phyloP scores from a whole-genome alignment of 2,888 invertebrate species.

The Epinotia demarniana region DNA sequence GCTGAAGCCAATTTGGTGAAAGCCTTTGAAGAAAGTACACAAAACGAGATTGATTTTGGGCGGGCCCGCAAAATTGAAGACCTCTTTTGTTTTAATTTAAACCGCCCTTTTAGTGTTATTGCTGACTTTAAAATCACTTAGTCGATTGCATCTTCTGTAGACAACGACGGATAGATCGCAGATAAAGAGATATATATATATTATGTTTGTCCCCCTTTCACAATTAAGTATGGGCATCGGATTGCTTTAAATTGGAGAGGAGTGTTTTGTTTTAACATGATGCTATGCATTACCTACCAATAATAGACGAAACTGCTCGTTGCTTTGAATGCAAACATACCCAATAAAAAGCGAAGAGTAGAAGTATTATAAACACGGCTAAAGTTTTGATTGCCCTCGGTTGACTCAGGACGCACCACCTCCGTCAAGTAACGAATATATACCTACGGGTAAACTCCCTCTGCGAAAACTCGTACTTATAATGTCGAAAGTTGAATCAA shows the following conservation, averaged over 20 bases:
- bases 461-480: slow-evolving; percentile 6
- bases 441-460: neutral
- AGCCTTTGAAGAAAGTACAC: slow-evolving; percentile 39
- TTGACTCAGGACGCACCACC: slow-evolving; percentile 46
- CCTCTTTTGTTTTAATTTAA: slow-evolving; percentile 38
- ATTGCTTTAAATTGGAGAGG: neutral
- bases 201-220: neutral
- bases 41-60: slow-evolving; percentile 39
- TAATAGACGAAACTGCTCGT: neutral
- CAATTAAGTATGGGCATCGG: neutral
- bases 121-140: slow-evolving; percentile 33
- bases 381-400: slow-evolving; percentile 63
- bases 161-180: neutral
- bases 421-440: slow-evolving; percentile 16
- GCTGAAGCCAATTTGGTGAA: slow-evolving; percentile 31
- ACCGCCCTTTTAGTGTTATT: slow-evolving; percentile 25
- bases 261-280: neutral
- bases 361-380: slow-evolving; percentile 41
- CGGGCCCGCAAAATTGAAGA: slow-evolving; percentile 28
- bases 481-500: slow-evolving; percentile 28
- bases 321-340: slow-evolving; percentile 7
- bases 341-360: slow-evolving; percentile 25
- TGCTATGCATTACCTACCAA: neutral
- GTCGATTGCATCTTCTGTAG: slow-evolving; percentile 19
- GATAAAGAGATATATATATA: neutral